phyloP scores from a whole-genome alignment of 1,140 invertebrate genomes.

The Drosophila obscura region DNA sequence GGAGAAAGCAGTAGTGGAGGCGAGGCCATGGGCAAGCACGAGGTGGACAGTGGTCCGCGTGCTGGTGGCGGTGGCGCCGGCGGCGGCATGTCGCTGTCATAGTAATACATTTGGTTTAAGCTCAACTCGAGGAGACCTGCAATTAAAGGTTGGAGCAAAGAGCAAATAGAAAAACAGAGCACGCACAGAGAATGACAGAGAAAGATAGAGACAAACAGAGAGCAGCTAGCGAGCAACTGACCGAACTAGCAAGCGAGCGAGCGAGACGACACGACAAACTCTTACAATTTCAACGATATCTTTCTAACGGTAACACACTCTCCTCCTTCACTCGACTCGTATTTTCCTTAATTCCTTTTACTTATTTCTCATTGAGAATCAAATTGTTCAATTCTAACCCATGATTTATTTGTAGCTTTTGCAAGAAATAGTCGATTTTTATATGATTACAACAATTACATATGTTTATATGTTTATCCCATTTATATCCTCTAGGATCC shows the following conservation, averaged over 20 bases:
- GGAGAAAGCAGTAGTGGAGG: conserved; percentile 16
- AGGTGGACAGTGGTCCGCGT: too few relatives aligned
- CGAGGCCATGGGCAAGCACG: background rate
- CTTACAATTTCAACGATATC: too few relatives aligned
- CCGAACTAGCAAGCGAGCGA: conserved; percentile 23
- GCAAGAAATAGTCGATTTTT: conserved; percentile 6
- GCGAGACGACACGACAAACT: conserved; percentile 24
- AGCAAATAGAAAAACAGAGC: conserved; percentile 46
- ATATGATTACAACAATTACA: conserved; percentile 34
- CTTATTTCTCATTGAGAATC: conserved; percentile 4
- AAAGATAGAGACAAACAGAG: conserved; percentile 25
- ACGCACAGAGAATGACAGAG: conserved; percentile 30
- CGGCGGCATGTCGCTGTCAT: conserved; percentile 48
- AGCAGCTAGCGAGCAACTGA: conserved; percentile 29
- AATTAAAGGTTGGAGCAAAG: conserved; percentile 64
- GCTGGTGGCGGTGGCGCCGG: conserved; percentile 24
- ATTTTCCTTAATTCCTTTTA: background rate
- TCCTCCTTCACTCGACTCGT: background rate
- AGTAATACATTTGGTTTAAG: conserved; percentile 70
- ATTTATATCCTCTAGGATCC: conserved; percentile 2
- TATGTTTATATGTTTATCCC: conserved; percentile 9
- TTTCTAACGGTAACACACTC: too few relatives aligned
- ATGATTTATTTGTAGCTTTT: conserved; percentile 19
- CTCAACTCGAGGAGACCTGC: conserved; percentile 76
- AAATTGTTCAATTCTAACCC: conserved; percentile 26